phyloP scores from a whole-genome alignment of 1,140 invertebrate genomes.

The Armadillidium nasatum region DNA sequence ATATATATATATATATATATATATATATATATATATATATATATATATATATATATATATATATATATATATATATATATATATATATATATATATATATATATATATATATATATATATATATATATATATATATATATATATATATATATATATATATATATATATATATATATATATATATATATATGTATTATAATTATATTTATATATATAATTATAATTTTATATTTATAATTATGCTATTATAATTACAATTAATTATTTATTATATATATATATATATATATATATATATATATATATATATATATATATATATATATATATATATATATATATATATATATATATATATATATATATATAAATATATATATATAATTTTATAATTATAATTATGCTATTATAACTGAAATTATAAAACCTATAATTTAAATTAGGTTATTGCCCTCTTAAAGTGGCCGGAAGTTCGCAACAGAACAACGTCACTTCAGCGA shows the following conservation, averaged over 20 bases:
- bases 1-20: no score
- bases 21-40: no score
- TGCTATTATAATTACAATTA: no score
- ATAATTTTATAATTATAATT: not conserved
- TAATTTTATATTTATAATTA: not conserved
- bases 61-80: no score
- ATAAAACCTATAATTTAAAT: no score
- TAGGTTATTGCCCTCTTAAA: no score
- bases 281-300: not conserved
- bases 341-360: not conserved
- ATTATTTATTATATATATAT: slow-evolving; percentile 1
- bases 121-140: not conserved
- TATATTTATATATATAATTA: not conserved
- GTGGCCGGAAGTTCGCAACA: not conserved
- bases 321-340: not conserved
- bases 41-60: no score
- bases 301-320: not conserved
- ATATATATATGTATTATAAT: no score
- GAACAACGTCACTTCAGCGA: not conserved
- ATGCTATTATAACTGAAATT: no score
- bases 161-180: slow-evolving; percentile 6
- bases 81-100: slow-evolving; percentile 1
- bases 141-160: not conserved
- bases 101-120: not conserved
- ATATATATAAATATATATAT: not conserved